Conservation (phyloP, 1,140 invertebrate genomes). For the Chrysoperla carnea region DNA sequence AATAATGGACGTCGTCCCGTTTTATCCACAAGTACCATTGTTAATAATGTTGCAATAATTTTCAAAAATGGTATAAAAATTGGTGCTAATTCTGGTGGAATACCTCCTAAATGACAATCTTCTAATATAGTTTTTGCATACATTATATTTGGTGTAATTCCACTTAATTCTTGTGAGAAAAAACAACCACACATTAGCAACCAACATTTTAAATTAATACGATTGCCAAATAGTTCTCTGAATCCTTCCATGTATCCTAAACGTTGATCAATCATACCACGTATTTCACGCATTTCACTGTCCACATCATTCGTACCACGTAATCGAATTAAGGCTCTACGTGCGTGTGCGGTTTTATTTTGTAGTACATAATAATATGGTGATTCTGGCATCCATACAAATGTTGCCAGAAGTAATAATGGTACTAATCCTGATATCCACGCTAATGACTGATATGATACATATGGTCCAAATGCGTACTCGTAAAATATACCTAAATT, state of each 20-base stretch:
- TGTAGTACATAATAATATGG: conserved; percentile 43
- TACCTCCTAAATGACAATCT: not conserved
- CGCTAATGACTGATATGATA: not conserved
- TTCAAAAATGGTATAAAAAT: not conserved
- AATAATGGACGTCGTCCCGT: not conserved
- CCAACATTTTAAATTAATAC: not conserved
- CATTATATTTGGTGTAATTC: not conserved
- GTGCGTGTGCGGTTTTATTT: conserved; percentile 43
- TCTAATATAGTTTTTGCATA: not conserved
- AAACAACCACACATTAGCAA: not conserved
- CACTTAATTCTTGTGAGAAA: not conserved
- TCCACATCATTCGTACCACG: not conserved
- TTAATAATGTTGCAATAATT: not conserved
- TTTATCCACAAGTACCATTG: not conserved
- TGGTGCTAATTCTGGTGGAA: not conserved
- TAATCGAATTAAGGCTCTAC: not conserved
- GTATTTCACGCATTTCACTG: not conserved
- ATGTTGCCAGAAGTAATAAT: conserved; percentile 31
- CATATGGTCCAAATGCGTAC: not conserved
- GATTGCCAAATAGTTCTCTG: not conserved
- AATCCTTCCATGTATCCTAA: not conserved
- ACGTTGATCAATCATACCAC: not conserved
- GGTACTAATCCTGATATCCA: conserved; percentile 14
- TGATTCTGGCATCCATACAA: conserved; percentile 49
- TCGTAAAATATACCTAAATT: not conserved